Evolutionary conservation across 2,797 vertebrate species (phyloP), one percentile per base, ranked within the genome.

Genomic region (Propithecus deckenii): DNA sequence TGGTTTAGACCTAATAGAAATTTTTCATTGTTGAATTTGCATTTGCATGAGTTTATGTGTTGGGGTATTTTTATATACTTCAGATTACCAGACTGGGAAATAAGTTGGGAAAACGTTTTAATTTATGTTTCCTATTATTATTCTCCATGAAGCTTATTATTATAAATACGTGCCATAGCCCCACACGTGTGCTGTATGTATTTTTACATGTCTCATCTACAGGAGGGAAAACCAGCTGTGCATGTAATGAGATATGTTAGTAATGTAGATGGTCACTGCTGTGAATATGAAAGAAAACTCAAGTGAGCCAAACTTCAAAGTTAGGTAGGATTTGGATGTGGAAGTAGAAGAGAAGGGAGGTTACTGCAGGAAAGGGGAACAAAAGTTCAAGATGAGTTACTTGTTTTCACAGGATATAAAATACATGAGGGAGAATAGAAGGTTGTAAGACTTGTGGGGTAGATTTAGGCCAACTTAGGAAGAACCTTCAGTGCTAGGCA

Each of bases 301-400:
- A 12, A 59, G 20, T 87, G 57, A 92, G 11, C n/a, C 86, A 69
- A 89, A 32, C 79, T 86, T 71, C 32, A 76, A 71, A 83, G n/a
- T 55, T 86, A 88, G 71, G 25, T 80, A 89, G 69, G 72, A 65
- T 89, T 96, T 87, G 41, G 41, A 67, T 95, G 4, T 85, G 8
- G 22, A 87, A 30, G 15, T 86, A 38, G 46, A 91, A 89, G 28
- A 75, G 50, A 57, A 92, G 65, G 35, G 20, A 91, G 41, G 35
- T 11, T 20, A 48, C 22, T 88, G 8, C 15, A 79, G 41, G 38
- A 71, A 86, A 30, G 69, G 11, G 48, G 17, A 80, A 75, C 63
- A 65, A 75, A 74, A 69, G 23, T 59, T 79, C 30, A 88, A 61
- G 48, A 57, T 74, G 30, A 96, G 15, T 59, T 89, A 59, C 43